These are phyloP conservation scores for Lucinisca nassula DNA, from an alignment of 2,888 invertebrate species.

Conservation along the genomic window DNA sequence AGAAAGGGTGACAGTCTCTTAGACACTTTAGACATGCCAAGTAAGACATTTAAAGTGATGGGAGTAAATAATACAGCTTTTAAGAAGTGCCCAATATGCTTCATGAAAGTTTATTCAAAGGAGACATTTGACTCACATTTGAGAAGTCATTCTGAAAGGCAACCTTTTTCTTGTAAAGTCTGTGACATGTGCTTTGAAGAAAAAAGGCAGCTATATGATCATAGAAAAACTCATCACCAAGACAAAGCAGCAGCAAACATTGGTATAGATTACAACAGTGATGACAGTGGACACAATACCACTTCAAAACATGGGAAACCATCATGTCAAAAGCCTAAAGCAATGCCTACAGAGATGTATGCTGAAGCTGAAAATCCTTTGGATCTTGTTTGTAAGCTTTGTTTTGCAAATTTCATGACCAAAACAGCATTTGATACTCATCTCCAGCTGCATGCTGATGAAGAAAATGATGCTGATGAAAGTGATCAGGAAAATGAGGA, in stretches of 20 bases:
- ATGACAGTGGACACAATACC: not conserved
- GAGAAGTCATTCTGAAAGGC: constrained; percentile 50
- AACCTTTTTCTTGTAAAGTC: constrained; percentile 57
- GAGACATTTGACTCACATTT: not conserved
- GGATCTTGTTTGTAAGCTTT: not conserved
- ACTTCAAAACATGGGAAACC: not conserved
- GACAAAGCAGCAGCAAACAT: not conserved
- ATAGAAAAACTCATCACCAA: not conserved
- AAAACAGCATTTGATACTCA: not conserved
- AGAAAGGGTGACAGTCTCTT: too few species aligned
- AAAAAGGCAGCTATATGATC: not conserved
- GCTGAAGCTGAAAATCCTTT: not conserved
- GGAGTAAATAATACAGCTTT: not conserved
- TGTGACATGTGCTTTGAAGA: not conserved
- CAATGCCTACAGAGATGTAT: not conserved
- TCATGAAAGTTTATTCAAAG: not conserved
- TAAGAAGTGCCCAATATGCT: not conserved
- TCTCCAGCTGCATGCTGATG: not conserved
- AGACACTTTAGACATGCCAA: too few species aligned
- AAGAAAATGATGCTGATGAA: constrained; percentile 14
- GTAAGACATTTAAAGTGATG: not conserved
- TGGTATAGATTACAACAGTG: not conserved
- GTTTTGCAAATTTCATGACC: constrained; percentile 9
- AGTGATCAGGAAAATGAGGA: not conserved
- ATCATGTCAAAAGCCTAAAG: not conserved